Base-by-base conservation (phyloP, 2,113 vertebrate species). In the Siphamia tubifer region DNA sequence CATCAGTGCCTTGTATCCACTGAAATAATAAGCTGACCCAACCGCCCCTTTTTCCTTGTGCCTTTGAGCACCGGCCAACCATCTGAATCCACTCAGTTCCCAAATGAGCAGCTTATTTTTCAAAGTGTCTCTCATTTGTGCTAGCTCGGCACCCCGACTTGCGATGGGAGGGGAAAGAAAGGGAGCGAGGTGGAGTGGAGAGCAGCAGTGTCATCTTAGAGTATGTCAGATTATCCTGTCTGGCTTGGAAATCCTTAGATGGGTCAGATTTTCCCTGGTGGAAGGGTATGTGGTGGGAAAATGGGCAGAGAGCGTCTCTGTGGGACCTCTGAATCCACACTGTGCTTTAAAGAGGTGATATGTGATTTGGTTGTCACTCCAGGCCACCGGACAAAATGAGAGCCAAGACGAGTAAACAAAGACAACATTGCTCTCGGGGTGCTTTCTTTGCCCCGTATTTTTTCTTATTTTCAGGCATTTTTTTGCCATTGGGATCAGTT, bases 61-160 rank as follows among this genome's bases (percentile, higher is more conserved):
- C 78, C 78, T 90, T 88, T 91, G 87, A 91, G 88, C 66, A 24
- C 35, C 7, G 56, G 82, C 88, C 89, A 91, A 90, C 80, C 90
- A 91, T 89, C 86, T 92, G 89, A 91, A 85, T 91, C 83, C 83
- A 87, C 82, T 91, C 85, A 87, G 68, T 83, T n/a, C 74, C 76
- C 78, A 85, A 91, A 89, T 74, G 81, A 85, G 82, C 67, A 87
- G 85, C 81, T 86, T 87, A 82, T 88, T 85, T 89, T 89, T 89
- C 82, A 90, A 87, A 89, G 85, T 85, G 85, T 83, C 76, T 84
- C 81, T 84, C 78, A 72, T 84, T 86, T 79, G 76, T 81, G 86
- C 86, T 70, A 72, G 77, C 77, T 87, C 65, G 51, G 85, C 81
- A 83, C 72, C 79, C 56, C 31, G 10, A 53, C 74, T 72, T 54